Percentiles rank a stretch among this genome's conserved stretches.
These are phyloP conservation scores for Glomeris marginata DNA, from an alignment of 2,888 invertebrate species.

Conservation along the genomic window DNA sequence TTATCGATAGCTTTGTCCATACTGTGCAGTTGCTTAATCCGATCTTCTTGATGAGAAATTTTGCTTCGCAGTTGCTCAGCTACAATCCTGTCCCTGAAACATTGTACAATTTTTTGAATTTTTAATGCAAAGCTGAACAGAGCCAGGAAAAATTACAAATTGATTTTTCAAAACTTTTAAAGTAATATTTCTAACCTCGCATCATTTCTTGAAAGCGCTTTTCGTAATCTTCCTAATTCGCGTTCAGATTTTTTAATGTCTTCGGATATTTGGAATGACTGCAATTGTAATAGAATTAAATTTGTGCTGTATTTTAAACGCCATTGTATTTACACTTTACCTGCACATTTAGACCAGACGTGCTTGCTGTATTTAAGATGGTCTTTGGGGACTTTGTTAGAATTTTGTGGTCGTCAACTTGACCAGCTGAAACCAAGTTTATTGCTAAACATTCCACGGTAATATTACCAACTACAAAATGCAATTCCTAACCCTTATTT, in stretches of 20 bases:
- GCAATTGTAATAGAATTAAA: background rate
- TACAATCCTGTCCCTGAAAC: constrained; percentile 8
- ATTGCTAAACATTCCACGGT: background rate
- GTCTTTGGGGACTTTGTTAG: background rate
- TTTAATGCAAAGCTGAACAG: too few relatives aligned
- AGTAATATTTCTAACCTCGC: constrained; percentile 29
- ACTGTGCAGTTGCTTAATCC: constrained; percentile 42
- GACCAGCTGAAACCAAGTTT: constrained; percentile 1
- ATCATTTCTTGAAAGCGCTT: constrained; percentile 46
- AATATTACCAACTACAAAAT: background rate
- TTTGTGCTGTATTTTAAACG: too few relatives aligned
- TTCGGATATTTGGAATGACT: constrained; percentile 33
- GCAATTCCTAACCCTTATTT: background rate
- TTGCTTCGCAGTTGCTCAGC: constrained; percentile 39
- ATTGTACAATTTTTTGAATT: too few relatives aligned
- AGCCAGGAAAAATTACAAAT: too few relatives aligned
- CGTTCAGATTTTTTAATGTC: constrained; percentile 49
- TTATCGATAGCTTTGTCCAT: constrained; percentile 47
- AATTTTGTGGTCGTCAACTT: background rate
- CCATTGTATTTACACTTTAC: too few relatives aligned
- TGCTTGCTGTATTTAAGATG: constrained; percentile 2
- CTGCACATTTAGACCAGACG: constrained; percentile 20
- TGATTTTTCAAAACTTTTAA: background rate
- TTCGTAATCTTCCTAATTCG: constrained; percentile 48
- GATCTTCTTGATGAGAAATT: constrained; percentile 43